Base-by-base conservation (phyloP, 2,797 vertebrate genomes). In the Hozukius guyotensis region DNA sequence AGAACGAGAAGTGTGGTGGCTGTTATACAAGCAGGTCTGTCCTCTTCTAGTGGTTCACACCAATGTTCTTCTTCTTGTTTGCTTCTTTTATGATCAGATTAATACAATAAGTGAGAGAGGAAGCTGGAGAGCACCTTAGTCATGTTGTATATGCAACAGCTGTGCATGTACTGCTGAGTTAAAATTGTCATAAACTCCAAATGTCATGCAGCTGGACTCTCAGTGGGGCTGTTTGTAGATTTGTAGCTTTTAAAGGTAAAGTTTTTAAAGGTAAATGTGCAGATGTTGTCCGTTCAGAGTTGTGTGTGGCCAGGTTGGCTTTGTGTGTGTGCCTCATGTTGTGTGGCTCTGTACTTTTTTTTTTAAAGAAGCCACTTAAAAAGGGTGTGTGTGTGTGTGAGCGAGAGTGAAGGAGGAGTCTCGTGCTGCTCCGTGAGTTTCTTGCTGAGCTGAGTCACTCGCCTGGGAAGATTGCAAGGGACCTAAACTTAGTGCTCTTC, bases 351-450 rank as follows among this genome's bases (percentile, higher is more conserved):
- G 53, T 42, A 5, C n/a, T 29, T 81, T 32, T 67, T 29, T 81
- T 34, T 67, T 68, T 80, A 32, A 75, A 56, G 83, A 87, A 74
- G 67, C 32, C 59, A 72, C 70, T 73, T 74, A 67, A 85, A 77
- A 56, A 24, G 57, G 32, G 83, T 53, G 80, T 79, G 90, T 78
- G 82, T 65, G 62, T 62, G 82, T 61, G 65, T 59, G 81, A 46
- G 20, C 0, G 24, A 38, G 79, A 74, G 80, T n/a, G 81, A 66
- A 83, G 93, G 92, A 88, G 92, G 88, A 92, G 93, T 87, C 64
- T 63, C 4, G 20, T 31, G 10, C 56, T 53, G 55, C 29, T 75
- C 32, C 55, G 31, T 22, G 56, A 75, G 38, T 69, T 81, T n/a
- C 63, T 60, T 9, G 12, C 82, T 71, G 72, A 52, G 71, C 77